Evolutionary conservation across 1,140 invertebrate species (phyloP).

Genomic region (Camponotus pennsylvanicus): DNA sequence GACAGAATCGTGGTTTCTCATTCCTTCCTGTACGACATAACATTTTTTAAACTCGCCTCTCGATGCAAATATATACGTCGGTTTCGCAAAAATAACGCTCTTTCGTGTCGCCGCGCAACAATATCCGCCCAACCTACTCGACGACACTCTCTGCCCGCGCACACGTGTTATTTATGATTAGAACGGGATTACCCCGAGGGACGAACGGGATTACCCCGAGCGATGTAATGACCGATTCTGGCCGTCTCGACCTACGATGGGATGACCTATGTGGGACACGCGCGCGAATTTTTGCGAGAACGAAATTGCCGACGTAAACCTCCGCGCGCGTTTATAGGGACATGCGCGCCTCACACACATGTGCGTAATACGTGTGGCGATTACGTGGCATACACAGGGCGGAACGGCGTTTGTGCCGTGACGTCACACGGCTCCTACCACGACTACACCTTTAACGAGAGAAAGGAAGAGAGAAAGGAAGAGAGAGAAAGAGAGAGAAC

Average conservation of each 20-base stretch:
- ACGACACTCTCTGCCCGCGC: slow-evolving; percentile 35
- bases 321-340: slow-evolving; percentile 36
- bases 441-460: slow-evolving; percentile 53
- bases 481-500: not conserved
- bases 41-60: slow-evolving; percentile 5
- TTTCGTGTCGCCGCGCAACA: slow-evolving; percentile 24
- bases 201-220: slow-evolving; percentile 52
- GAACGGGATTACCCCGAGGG: slow-evolving; percentile 55
- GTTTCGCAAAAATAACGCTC: slow-evolving; percentile 53
- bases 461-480: not conserved
- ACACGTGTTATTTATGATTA: slow-evolving; percentile 57
- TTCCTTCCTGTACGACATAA: not conserved
- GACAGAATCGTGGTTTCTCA: not conserved
- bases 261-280: slow-evolving; percentile 34
- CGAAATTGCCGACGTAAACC: slow-evolving; percentile 69
- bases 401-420: slow-evolving; percentile 35
- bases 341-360: slow-evolving; percentile 21
- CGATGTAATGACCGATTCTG: slow-evolving; percentile 50
- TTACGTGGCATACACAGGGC: slow-evolving; percentile 51
- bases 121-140: not conserved
- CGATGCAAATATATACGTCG: slow-evolving; percentile 22
- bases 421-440: slow-evolving; percentile 60
- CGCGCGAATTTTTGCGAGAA: slow-evolving; percentile 34
- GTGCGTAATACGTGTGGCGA: slow-evolving; percentile 22
- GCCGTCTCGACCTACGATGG: slow-evolving; percentile 11